Evolutionary conservation across 2,113 vertebrate genomes (phyloP).

Genomic region (Bungarus multicinctus): DNA sequence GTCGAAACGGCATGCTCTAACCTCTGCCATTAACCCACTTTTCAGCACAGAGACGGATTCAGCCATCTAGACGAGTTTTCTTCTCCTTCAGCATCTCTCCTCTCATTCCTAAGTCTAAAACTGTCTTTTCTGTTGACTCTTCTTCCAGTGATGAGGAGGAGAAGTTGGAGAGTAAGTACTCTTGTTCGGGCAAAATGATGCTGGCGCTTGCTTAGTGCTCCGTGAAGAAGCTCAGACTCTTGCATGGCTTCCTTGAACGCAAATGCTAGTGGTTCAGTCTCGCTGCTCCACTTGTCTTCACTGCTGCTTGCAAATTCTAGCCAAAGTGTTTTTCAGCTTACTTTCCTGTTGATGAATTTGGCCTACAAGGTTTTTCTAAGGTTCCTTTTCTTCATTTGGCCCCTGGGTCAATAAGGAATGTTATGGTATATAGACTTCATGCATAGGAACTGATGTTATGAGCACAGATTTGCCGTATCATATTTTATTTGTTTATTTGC

Average conservation of each 20-base stretch:
- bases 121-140: conserved; percentile 81
- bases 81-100: conserved; percentile 92
- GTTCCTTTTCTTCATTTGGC: not conserved
- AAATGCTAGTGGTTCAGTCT: not conserved
- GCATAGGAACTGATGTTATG: not conserved
- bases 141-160: conserved; percentile 92
- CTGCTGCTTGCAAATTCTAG: not conserved
- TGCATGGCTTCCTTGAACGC: conserved; percentile 22
- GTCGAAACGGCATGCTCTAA: conserved; percentile 64
- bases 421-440: not conserved
- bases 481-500: not conserved
- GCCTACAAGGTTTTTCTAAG: not conserved
- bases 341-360: not conserved
- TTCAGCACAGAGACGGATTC: conserved; percentile 74
- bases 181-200: conserved; percentile 28
- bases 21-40: conserved; percentile 71
- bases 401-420: not conserved
- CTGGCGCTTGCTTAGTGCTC: conserved; percentile 20
- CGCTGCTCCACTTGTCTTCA: not conserved
- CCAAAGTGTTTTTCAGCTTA: not conserved
- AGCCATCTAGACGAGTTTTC: conserved; percentile 82
- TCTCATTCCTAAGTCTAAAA: conserved; percentile 89
- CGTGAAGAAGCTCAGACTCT: conserved; percentile 9
- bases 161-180: conserved; percentile 86
- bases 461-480: not conserved